Evolutionary conservation across 2,113 vertebrate species (phyloP).

Genomic region (Taxidea taxus): DNA sequence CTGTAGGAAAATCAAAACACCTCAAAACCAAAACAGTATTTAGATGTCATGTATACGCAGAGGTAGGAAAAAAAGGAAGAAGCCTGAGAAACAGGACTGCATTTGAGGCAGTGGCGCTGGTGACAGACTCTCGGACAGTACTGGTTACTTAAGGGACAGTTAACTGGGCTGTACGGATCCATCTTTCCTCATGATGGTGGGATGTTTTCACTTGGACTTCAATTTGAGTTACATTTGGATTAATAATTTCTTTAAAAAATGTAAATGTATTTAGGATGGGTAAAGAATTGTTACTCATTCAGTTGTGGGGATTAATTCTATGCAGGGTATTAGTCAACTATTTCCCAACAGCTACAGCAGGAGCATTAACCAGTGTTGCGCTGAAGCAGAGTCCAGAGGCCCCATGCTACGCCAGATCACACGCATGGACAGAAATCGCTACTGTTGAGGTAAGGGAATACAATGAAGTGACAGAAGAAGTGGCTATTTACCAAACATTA

Average conservation of each 20-base stretch:
- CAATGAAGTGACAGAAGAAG: neutral
- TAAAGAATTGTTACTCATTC: neutral
- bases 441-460: neutral
- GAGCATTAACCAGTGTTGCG: neutral
- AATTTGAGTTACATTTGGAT: neutral
- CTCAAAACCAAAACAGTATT: neutral
- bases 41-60: neutral
- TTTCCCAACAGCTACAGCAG: neutral
- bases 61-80: neutral
- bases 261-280: neutral
- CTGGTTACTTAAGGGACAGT: neutral
- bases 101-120: neutral
- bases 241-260: constrained; percentile 12
- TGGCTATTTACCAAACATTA: neutral
- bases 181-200: neutral
- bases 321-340: neutral
- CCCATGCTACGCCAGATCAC: neutral
- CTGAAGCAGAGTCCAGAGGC: neutral
- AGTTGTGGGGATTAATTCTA: neutral
- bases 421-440: neutral
- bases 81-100: neutral
- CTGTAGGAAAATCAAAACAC: neutral
- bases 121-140: neutral
- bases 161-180: neutral
- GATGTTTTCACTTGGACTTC: constrained; percentile 19